Conservation (phyloP, 2,113 vertebrate species). For the Uria aalge region DNA sequence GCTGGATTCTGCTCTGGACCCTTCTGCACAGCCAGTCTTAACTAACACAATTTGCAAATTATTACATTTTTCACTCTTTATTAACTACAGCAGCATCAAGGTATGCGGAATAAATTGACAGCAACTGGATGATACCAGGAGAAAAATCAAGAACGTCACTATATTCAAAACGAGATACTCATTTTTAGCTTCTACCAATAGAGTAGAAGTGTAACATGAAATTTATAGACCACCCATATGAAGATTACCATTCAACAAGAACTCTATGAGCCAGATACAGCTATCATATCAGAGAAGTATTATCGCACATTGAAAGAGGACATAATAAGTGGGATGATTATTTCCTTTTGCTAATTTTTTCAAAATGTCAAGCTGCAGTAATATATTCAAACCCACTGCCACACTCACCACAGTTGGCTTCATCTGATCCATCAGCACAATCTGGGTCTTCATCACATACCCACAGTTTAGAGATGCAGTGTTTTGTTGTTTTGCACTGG, state of each 20-base stretch:
- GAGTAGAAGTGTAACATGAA: neutral
- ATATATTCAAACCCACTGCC: neutral
- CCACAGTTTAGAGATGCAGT: slow-evolving; percentile 98
- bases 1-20: neutral
- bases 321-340: neutral
- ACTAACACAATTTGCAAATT: neutral
- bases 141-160: neutral
- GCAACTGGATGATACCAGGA: neutral
- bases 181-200: neutral
- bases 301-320: neutral
- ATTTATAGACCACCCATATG: neutral
- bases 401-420: slow-evolving; percentile 94
- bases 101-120: neutral
- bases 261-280: neutral
- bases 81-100: neutral
- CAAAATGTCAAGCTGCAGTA: neutral
- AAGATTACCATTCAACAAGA: neutral
- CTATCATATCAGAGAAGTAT: neutral
- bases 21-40: neutral
- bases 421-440: slow-evolving; percentile 95
- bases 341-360: neutral
- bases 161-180: neutral
- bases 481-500: slow-evolving; percentile 95
- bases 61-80: neutral
- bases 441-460: slow-evolving; percentile 98